These are phyloP conservation scores for Pachymerium ferrugineum DNA, from an alignment of 2,888 invertebrate genomes.

Conservation along the genomic window DNA sequence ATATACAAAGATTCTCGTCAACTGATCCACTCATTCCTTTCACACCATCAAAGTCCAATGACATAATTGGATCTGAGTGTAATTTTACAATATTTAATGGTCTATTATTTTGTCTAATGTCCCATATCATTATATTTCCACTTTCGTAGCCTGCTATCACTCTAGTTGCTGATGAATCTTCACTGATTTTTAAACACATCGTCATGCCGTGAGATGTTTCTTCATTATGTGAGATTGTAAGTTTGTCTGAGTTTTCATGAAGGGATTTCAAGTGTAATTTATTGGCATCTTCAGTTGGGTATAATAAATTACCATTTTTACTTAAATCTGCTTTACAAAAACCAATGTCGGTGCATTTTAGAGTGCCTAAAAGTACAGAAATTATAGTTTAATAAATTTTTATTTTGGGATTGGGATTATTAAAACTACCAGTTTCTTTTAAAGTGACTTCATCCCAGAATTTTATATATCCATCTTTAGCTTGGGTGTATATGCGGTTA, in stretches of 20 bases:
- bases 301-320: no score
- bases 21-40: constrained; percentile 30
- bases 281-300: not conserved
- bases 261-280: not conserved
- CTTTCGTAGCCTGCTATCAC: constrained; percentile 33
- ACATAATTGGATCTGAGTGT: constrained; percentile 30
- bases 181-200: constrained; percentile 26
- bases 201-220: not conserved
- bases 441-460: not conserved
- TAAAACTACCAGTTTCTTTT: not conserved
- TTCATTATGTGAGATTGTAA: not conserved
- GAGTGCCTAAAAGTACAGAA: not conserved
- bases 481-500: not conserved
- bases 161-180: not conserved
- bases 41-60: constrained; percentile 30
- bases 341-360: not conserved
- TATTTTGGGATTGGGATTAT: not conserved
- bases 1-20: not conserved
- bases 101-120: not conserved
- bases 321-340: no score
- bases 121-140: constrained; percentile 26
- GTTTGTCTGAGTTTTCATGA: not conserved
- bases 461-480: not conserved
- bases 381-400: not conserved
- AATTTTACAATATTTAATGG: not conserved